Conservation (phyloP, 2,113 vertebrate genomes). For the Chionis minor region DNA sequence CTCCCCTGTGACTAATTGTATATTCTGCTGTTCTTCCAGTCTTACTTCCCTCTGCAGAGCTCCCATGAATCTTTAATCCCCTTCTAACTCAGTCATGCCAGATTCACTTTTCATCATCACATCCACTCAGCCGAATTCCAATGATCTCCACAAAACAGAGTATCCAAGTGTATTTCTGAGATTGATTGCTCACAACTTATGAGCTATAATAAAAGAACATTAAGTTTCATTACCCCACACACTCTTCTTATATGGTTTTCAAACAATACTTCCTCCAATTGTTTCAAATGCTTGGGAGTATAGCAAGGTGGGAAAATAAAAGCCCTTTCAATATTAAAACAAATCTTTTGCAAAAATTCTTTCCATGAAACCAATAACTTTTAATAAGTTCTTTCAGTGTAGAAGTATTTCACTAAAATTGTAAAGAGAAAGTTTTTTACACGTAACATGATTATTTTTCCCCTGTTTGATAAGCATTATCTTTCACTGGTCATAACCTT, state of each 20-base stretch:
- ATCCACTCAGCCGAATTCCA: conserved; percentile 45
- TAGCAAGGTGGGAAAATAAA: background rate
- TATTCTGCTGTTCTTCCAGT: conserved; percentile 49
- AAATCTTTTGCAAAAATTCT: background rate
- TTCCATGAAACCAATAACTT: background rate
- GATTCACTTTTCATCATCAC: conserved; percentile 63
- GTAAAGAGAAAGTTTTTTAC: background rate
- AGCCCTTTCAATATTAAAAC: background rate
- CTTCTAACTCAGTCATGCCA: conserved; percentile 51
- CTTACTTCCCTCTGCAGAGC: background rate
- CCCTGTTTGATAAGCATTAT: background rate
- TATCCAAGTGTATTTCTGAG: background rate
- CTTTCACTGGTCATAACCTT: background rate
- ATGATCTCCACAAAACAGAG: background rate
- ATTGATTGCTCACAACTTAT: background rate
- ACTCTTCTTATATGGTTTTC: background rate
- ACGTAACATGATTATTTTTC: background rate
- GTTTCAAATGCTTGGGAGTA: background rate
- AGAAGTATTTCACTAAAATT: background rate
- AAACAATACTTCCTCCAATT: background rate
- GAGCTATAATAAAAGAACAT: background rate
- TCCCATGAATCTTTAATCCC: conserved; percentile 78
- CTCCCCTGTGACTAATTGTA: conserved; percentile 65
- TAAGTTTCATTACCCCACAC: background rate
- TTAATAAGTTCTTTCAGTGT: background rate